Evolutionary conservation across 2,113 vertebrate species (phyloP).

Genomic region (Dermatemys mawii): DNA sequence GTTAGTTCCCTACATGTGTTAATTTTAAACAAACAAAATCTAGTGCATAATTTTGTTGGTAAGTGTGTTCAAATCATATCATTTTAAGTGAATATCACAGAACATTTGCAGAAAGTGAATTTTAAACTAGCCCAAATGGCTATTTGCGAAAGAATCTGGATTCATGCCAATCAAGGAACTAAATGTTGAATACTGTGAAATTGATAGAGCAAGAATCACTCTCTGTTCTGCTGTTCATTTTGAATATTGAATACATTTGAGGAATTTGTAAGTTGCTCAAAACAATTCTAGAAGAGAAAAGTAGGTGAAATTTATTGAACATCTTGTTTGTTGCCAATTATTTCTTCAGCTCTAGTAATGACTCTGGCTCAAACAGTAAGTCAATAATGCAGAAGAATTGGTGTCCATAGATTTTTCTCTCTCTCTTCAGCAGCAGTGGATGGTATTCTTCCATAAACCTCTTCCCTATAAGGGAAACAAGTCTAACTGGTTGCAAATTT

Average conservation of each 20-base stretch:
- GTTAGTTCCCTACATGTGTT: not conserved
- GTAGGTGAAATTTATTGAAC: not conserved
- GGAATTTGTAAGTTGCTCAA: not conserved
- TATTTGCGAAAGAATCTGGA: not conserved
- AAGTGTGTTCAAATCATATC: not conserved
- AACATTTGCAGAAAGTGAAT: not conserved
- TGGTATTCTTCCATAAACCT: not conserved
- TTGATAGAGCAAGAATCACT: not conserved
- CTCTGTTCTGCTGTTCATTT: not conserved
- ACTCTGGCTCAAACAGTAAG: not conserved
- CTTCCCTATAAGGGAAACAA: not conserved
- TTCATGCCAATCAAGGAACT: not conserved
- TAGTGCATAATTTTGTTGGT: not conserved
- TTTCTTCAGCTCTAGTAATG: not conserved
- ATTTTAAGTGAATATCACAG: not conserved
- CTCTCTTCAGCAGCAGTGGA: accelerated
- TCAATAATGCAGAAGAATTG: not conserved
- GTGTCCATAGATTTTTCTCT: not conserved
- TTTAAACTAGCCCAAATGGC: not conserved
- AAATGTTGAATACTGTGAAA: not conserved
- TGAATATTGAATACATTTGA: not conserved
- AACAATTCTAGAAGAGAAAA: not conserved
- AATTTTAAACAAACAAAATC: not conserved
- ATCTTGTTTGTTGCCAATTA: not conserved
- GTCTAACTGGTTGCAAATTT: not conserved